Evolutionary conservation across 2,113 vertebrate species (phyloP).

Genomic region (Thinocorus orbignyianus): DNA sequence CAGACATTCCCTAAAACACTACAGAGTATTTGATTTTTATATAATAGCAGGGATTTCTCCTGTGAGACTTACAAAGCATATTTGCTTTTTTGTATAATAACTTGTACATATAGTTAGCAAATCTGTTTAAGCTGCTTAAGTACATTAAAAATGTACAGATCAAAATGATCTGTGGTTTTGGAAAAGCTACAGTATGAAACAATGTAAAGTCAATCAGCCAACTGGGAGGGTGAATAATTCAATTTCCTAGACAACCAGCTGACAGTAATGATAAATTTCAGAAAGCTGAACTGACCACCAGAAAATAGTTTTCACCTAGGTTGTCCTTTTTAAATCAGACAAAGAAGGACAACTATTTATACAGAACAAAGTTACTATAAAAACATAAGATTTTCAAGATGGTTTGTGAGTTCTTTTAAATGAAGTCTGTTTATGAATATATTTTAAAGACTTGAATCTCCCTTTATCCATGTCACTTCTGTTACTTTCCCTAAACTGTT

Average conservation of each 20-base stretch:
- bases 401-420: not conserved
- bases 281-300: not conserved
- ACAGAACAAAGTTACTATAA: not conserved
- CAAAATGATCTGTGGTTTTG: constrained; percentile 40
- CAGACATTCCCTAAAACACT: not conserved
- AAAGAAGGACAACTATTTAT: constrained; percentile 19
- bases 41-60: not conserved
- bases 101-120: constrained; percentile 33
- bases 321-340: not conserved
- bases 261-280: constrained; percentile 36
- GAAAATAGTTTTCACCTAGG: not conserved
- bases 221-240: not conserved
- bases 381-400: not conserved
- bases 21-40: not conserved
- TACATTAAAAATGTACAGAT: constrained; percentile 54
- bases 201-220: constrained; percentile 6
- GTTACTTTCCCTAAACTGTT: not conserved
- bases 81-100: constrained; percentile 11
- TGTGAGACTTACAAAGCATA: constrained; percentile 20
- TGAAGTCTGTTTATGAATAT: not conserved
- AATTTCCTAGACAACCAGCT: constrained; percentile 3
- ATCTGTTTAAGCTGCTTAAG: constrained; percentile 44
- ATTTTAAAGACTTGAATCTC: constrained; percentile 7
- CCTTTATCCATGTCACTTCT: not conserved
- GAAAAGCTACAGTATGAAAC: not conserved